Conservation (phyloP, 2,797 vertebrate genomes). For the Enteromius trimaculatus region DNA sequence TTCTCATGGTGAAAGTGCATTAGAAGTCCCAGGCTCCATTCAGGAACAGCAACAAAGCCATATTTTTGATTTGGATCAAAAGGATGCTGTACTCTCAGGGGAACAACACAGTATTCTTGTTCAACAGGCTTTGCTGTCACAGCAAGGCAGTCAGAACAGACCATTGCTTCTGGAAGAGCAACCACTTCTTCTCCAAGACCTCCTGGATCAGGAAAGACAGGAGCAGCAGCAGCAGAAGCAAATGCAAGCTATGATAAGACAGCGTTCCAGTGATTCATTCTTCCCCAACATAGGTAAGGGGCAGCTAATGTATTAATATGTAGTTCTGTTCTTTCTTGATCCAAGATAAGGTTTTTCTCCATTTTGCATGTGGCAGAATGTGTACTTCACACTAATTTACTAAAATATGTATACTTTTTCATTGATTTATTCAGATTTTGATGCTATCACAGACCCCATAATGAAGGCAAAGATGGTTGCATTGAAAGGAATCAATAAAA, state of each 20-base stretch:
- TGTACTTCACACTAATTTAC: not conserved
- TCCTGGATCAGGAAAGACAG: conserved; percentile 95
- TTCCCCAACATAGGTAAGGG: conserved; percentile 95
- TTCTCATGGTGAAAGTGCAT: conserved; percentile 71
- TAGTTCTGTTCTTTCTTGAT: not conserved
- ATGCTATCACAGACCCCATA: conserved; percentile 97
- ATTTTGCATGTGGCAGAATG: not conserved
- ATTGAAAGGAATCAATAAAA: conserved; percentile 98
- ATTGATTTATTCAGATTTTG: conserved; percentile 83
- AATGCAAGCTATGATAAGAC: conserved; percentile 99
- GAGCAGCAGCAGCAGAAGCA: conserved; percentile 98
- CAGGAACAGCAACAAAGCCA: conserved; percentile 75
- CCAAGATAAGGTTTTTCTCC: not conserved
- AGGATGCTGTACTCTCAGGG: conserved; percentile 72
- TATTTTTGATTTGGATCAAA: conserved; percentile 80
- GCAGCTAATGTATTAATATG: not conserved
- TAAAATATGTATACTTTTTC: not conserved
- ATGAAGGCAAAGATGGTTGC: conserved; percentile 99
- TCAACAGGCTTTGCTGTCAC: conserved; percentile 83
- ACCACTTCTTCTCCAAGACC: conserved; percentile 94
- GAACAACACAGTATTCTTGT: conserved; percentile 76
- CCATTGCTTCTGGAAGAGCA: conserved; percentile 96
- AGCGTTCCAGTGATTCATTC: conserved; percentile 92
- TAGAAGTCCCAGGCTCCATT: conserved; percentile 75
- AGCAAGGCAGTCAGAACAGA: conserved; percentile 82